Evolutionary conservation across 1,140 invertebrate species (phyloP), one percentile per base, ranked within the genome.

Genomic region (Macrocentrus cingulum): DNA sequence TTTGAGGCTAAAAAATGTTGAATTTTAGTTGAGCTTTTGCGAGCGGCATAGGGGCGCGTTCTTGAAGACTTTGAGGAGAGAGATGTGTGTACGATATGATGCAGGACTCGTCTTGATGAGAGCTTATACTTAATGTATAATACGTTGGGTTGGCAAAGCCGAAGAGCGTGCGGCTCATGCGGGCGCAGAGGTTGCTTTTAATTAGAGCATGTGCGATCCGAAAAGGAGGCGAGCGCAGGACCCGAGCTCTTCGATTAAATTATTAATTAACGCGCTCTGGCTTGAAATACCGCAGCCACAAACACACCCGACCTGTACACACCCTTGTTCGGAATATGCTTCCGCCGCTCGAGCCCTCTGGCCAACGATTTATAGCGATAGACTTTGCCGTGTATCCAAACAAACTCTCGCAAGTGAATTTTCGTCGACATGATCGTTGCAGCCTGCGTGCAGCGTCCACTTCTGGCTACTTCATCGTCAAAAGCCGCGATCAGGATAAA

Each of bases 201-300:
- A 73, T 73, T 73, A 73, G 53, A 48, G 65, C 59, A 41, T 56
- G 63, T 56, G 32, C 53, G 56, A 60, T 59, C 62, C 41, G 55
- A 44, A 18, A 44, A 23, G 29, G 22, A 32, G 48, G 46, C 32
- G 46, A 37, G 48, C 60, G 63, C 63, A 58, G 59, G 7, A 66
- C 66, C 60, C 66, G 70, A 69, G 65, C 73, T 75, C 70, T 76
- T 75, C 71, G 70, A 71, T 70, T 74, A 74, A 79, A 77, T 77
- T 77, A 79, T 77, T 77, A 79, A 79, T 79, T 79, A 79, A 76
- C 69, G 73, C 68, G 68, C 68, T 70, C 69, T 61, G 15, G 5
- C 4, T 68, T 65, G 69, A 72, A 76, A 75, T 75, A 75, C 68
- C 66, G 25, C 48, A n/a, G 5, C 9, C 20, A 37, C 13, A 22